Evolutionary conservation across 2,113 vertebrate genomes (phyloP), one percentile per base, ranked within the genome.

Genomic region (Ptilonorhynchus violaceus): DNA sequence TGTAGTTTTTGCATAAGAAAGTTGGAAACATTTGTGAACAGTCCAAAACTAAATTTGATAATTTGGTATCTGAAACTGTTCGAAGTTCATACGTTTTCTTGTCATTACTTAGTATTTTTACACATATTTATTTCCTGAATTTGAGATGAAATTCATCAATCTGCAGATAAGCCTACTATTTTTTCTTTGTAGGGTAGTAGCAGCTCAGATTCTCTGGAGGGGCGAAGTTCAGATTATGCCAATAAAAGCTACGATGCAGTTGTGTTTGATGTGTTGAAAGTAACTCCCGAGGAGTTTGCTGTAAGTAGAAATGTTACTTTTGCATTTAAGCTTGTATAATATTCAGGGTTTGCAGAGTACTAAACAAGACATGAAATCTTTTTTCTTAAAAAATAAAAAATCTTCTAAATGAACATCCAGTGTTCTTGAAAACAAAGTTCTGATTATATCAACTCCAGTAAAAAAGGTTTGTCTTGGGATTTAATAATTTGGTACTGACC

Each of bases 161-260:
- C 58, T 95, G 44, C 77, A 77, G 39, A n/a, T 89, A 68, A 94
- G 30, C 30, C 60, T 87, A 12, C 47, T 74, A 1, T 92, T 82
- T 47, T 68, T 81, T 78, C 67, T 93, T 86, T 87, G 11, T 95
- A 99, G 99, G 99, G 98, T 97, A 99, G 99, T 97, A 99, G 99
- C 98, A 99, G 99, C 97, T 99, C 99, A 46, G 99, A 99, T 93
- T 99, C 99, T 97, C 97, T 99, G 98, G 99, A 99, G 93, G 99
- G 98, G 82, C 98, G 97, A 89, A 99, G 99, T 96, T 98, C 99
- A 52, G 99, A 99, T 97, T 99, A 99, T 77, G 98, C 99, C 93
- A 98, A 97, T 96, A 99, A 99, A 97, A 99, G 99, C 97, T 99
- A 99, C 1, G 99, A 99, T 31, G 99, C 99, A 2, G 99, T 99